Conservation (phyloP, 2,888 invertebrate genomes). For the Plagodis dolabraria region DNA sequence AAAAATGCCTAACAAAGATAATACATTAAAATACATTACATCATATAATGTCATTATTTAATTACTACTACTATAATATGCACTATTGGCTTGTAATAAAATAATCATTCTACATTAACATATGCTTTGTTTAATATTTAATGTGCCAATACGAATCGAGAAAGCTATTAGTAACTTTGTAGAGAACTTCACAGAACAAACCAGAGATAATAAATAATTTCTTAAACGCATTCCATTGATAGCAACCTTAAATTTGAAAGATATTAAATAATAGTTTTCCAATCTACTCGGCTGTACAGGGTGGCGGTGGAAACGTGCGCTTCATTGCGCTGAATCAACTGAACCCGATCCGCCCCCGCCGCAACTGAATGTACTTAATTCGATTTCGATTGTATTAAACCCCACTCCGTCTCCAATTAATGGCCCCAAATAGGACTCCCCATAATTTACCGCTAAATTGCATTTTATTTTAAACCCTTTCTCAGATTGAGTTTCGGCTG, state of each 20-base stretch:
- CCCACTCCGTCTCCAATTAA: conserved; percentile 73
- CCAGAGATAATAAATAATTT: no score
- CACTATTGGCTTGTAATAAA: no score
- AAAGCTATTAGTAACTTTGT: no score
- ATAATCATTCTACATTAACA: no score
- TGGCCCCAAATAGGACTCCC: conserved; percentile 66
- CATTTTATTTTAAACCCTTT: conserved; percentile 34
- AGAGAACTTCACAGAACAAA: no score
- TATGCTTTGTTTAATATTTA: no score
- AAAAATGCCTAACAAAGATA: no score
- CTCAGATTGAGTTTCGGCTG: conserved; percentile 25
- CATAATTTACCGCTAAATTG: conserved; percentile 48
- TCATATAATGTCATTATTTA: no score
- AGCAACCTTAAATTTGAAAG: conserved; percentile 39
- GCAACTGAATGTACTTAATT: conserved; percentile 82
- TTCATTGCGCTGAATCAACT: conserved; percentile 78
- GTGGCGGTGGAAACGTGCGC: conserved; percentile 54
- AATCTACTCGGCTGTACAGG: conserved; percentile 37
- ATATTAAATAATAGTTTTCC: conserved; percentile 40
- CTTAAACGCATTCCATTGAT: neutral
- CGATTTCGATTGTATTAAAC: conserved; percentile 81
- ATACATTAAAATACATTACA: no score
- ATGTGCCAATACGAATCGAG: no score
- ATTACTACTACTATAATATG: no score
- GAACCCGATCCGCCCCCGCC: conserved; percentile 65